These are phyloP conservation scores for Hippotragus niger DNA, from an alignment of 2,113 vertebrate species.

Conservation along the genomic window DNA sequence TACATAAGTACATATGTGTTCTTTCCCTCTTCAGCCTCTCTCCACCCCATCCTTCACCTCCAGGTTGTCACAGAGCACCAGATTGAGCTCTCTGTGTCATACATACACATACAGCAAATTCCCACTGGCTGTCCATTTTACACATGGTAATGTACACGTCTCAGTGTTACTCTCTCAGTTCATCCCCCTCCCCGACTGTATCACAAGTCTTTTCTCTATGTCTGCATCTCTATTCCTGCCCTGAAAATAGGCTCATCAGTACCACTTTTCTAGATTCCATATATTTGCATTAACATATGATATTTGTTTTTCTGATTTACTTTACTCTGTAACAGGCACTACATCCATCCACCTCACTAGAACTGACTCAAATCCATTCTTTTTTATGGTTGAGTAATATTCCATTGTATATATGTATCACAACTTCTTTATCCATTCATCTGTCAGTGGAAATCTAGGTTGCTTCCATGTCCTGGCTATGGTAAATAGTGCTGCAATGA, in stretches of 20 bases:
- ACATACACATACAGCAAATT: background rate
- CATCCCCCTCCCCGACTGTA: background rate
- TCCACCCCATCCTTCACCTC: background rate
- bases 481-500: background rate
- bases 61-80: background rate
- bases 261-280: background rate
- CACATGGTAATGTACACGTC: fast-evolving
- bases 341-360: background rate
- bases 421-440: background rate
- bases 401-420: background rate
- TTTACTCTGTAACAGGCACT: background rate
- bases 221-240: background rate
- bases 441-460: background rate
- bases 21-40: background rate
- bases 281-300: background rate
- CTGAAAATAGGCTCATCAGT: background rate
- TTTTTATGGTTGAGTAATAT: background rate
- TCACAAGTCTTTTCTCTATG: background rate
- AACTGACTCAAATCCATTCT: background rate
- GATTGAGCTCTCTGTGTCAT: background rate
- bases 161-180: background rate
- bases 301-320: background rate
- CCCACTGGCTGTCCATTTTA: background rate
- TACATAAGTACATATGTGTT: background rate
- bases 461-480: background rate